Percentiles rank a stretch among this genome's conserved stretches.
Evolutionary conservation across 1,140 invertebrate species (phyloP).

Genomic region (Tetramorium alpestre): DNA sequence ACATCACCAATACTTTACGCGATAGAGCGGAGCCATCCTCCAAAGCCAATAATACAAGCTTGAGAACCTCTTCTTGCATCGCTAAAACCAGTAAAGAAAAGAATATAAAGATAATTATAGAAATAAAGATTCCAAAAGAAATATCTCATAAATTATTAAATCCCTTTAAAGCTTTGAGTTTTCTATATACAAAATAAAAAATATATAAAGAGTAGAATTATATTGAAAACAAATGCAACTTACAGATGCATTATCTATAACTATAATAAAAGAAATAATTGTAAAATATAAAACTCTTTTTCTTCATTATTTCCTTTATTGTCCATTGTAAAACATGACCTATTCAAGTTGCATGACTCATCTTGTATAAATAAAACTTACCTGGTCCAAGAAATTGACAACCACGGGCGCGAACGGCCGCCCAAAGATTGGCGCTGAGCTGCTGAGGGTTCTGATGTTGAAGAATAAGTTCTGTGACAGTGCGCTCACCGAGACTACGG

Average conservation of each 20-base stretch:
- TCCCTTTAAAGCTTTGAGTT: background rate
- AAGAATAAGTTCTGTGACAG: slow-evolving; percentile 97
- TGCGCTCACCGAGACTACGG: slow-evolving; percentile 96
- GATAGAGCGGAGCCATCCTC: slow-evolving; percentile 99
- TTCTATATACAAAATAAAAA: background rate
- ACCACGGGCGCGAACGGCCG: slow-evolving; percentile 97
- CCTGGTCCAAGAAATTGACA: slow-evolving; percentile 99
- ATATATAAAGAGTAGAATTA: background rate
- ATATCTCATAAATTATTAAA: background rate
- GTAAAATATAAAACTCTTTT: too few species aligned
- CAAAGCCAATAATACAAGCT: slow-evolving; percentile 96
- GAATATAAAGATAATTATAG: background rate
- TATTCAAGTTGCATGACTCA: background rate
- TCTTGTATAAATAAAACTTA: slow-evolving; percentile 74
- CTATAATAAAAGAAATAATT: background rate
- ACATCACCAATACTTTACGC: slow-evolving; percentile 99
- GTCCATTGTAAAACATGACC: background rate
- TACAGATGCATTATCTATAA: background rate
- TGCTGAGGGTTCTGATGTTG: slow-evolving; percentile 98
- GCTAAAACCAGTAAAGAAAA: slow-evolving; percentile 85
- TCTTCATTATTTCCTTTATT: background rate
- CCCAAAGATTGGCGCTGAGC: slow-evolving; percentile 97
- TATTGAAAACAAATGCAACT: background rate
- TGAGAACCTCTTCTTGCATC: slow-evolving; percentile 99
- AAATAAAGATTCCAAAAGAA: background rate